Evolutionary conservation across 2,797 vertebrate genomes (phyloP), one percentile per base, ranked within the genome.

Genomic region (Alectoris magna): DNA sequence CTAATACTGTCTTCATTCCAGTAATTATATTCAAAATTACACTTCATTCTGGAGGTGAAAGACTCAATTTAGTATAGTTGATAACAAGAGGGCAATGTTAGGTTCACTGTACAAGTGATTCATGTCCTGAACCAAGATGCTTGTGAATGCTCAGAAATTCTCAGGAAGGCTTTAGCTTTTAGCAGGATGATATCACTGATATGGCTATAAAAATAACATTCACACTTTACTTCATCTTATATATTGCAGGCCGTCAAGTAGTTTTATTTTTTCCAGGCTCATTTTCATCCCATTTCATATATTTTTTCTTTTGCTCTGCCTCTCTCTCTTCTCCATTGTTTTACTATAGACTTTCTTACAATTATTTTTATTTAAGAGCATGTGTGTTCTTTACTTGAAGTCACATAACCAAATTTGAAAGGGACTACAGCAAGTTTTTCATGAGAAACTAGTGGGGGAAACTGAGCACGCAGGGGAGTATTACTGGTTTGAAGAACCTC

Each of bases 1-100:
- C 38, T 82, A 94, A 84, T 77, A 26, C 8, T 83, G 29, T 83
- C 87, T 90, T 95, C 87, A 58, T 95, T 94, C 69, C 82, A 72
- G 62, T 59, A 91, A 87, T 69, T 39, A 17, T 69, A 58, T 77
- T 82, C 39, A 87, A 93, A 96, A 91, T 88, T 75, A 72, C 24
- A 62, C 71, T 92, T 94, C 66, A 56, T 94, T 1, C 71, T 79
- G 78, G 84, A 83, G 81, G 77, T 80, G 81, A 44, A 72, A 91
- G 82, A 56, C 39, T 44, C 36, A 63, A n/a, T 86, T 86, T 84
- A 88, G 70, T 36, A 38, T 49, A 67, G 21, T 74, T 74, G 62
- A 63, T 75, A 94, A 85, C 2, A 0, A 77, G 41, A 86, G 58
- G 55, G 44, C 43, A 83, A 53, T 1, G 2, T 1, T 91, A 38